Base-by-base conservation (phyloP, 2,113 vertebrate genomes). In the Seriola aureovittata region DNA sequence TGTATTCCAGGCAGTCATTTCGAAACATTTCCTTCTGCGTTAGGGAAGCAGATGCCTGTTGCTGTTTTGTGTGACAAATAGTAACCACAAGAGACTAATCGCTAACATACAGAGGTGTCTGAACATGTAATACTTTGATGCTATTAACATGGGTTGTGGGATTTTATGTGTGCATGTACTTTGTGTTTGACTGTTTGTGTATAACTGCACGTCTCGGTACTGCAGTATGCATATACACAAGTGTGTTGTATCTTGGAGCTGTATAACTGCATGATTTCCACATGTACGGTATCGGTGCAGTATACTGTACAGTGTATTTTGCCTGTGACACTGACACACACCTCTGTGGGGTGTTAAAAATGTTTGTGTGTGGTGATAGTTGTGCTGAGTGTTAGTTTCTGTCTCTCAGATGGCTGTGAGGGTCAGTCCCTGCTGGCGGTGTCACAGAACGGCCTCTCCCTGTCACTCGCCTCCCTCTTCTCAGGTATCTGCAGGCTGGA, bases 391-490 rank as follows among this genome's bases (percentile, higher is more conserved):
- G 76, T 92, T 91, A 88, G 92, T 95, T 86, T 95, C 74, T 96
- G 93, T 98, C 94, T 95, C 93, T 93, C 96, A 99, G 97, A 97
- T 97, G 97, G 95, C 96, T 97, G 95, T 91, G 96, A 97, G 95
- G 97, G 96, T 89, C 96, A 95, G 94, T 96, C 97, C 94, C 96
- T 98, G 96, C 96, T 97, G 97, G 96, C 94, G 95, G 95, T 96
- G 95, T 97, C 96, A 94, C 93, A 96, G 96, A 97, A 85, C 5
- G 97, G 97, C 92, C 96, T 97, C 83, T 98, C 97, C 88, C 92
- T 97, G 94, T 98, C 97, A 88, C 93, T 98, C 95, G 96, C 97
- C 94, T 98, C 96, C 54, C 95, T 97, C 91, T 97, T 98, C 95
- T 98, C 97, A 97, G 97, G 97, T 98, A 97, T 94, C 95, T 88